Percentiles rank a stretch among this genome's conserved stretches.
These are phyloP conservation scores for Netelia fuscicornis DNA, from an alignment of 2,888 invertebrate genomes.

Conservation along the genomic window DNA sequence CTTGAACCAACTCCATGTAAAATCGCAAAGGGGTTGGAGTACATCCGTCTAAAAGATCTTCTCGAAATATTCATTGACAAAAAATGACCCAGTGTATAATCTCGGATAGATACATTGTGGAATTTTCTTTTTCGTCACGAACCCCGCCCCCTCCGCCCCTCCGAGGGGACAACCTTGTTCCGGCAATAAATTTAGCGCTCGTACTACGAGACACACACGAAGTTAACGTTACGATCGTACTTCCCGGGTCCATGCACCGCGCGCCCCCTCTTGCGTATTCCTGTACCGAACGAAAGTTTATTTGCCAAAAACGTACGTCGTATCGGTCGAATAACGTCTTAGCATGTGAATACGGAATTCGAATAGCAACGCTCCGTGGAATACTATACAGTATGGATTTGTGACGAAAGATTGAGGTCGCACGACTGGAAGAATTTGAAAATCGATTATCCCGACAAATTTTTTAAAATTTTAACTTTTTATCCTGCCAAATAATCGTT, in stretches of 20 bases:
- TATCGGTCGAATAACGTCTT: constrained; percentile 69
- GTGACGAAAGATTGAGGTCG: background rate
- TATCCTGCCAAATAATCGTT: too few species aligned
- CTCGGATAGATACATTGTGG: background rate
- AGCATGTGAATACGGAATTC: constrained; percentile 74
- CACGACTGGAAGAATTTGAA: background rate
- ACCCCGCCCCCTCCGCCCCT: background rate
- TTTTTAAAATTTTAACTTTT: too few species aligned
- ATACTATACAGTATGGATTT: constrained; percentile 1
- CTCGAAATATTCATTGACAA: background rate
- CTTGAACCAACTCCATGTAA: background rate
- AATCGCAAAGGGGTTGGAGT: background rate
- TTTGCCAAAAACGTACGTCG: constrained; percentile 68
- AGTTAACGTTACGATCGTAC: background rate
- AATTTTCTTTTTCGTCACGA: constrained; percentile 24
- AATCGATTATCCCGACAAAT: background rate
- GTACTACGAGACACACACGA: constrained; percentile 10
- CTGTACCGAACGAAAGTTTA: constrained; percentile 59
- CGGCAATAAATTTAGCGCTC: constrained; percentile 41
- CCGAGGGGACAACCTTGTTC: constrained; percentile 26
- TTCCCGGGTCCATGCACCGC: background rate
- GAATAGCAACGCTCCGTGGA: constrained; percentile 24
- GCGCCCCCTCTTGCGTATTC: constrained; percentile 11
- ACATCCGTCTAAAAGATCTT: background rate
- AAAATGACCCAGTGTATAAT: background rate